Evolutionary conservation across 64 coral and sea anemone genomes (phyloP), one percentile per base, ranked within the genome.

Genomic region (Catalaphyllia jardinei): DNA sequence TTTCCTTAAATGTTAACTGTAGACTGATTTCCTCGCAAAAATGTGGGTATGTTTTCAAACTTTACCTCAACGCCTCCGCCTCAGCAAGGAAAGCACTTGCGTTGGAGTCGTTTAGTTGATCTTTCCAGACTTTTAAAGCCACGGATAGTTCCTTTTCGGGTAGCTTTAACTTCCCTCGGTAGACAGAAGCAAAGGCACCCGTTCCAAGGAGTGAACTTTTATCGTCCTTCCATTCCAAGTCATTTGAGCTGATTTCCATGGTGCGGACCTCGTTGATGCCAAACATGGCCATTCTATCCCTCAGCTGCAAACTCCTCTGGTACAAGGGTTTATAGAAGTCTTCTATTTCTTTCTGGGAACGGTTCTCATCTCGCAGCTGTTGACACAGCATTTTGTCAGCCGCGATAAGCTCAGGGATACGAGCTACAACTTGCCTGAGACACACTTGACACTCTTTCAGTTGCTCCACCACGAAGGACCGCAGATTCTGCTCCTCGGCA

Each of bases 211-310:
- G 49, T 1, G 76, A 79, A 16, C 20, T 24, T 24, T 19, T 14
- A n/a, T 55, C 49, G 19, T 79, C 76, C 13, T 79, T 29, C 76
- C 76, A 79, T 50, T 79, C 51, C 24, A 79, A 55, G 13, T 79
- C 52, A 0, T 51, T 62, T 22, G 39, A 38, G 30, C 65, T 86
- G 67, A 86, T 69, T 20, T 86, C 64, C 11, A 62, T 50, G 83
- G 38, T 39, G 16, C 83, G 24, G 13, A 86, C 71, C 17, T 86
- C 83, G 52, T 54, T 73, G 16, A 86, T 72, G 31, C 64, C 83
- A 52, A 86, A 73, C 31, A 52, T 18, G 9, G 76, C 76, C 24
- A 79, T 50, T 0, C 20, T 1, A 15, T 39, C 49, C 13, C 51
- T 79, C 11, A 86, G 67, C 20, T 52, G 0, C 19, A 17, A 49